phyloP scores from a whole-genome alignment of 2,113 vertebrate species.

The Rhinichthys klamathensis region DNA sequence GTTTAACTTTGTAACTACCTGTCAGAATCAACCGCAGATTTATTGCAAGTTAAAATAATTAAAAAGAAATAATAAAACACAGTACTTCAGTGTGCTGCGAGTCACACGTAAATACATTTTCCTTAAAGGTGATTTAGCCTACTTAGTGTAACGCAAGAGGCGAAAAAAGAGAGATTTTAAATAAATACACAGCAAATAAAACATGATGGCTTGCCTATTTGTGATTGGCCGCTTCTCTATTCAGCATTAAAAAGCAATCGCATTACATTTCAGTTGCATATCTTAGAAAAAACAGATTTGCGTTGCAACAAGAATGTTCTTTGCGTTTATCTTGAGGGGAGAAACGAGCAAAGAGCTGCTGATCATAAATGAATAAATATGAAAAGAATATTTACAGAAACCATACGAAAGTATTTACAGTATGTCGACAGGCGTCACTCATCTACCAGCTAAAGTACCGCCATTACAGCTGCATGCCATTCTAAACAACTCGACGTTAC shows the following conservation, averaged over 20 bases:
- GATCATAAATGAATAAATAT: constrained; percentile 70
- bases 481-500: constrained; percentile 23
- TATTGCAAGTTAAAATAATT: neutral
- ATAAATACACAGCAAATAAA: neutral
- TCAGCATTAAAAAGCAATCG: neutral
- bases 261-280: constrained; percentile 9
- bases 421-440: constrained; percentile 38
- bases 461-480: constrained; percentile 17
- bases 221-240: constrained; percentile 1
- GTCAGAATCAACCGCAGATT: constrained; percentile 12
- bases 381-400: constrained; percentile 67
- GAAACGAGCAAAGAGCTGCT: neutral
- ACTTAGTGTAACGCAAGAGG: neutral
- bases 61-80: neutral
- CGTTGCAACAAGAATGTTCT: no score
- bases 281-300: neutral
- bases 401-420: constrained; percentile 72
- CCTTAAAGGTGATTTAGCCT: neutral
- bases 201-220: neutral
- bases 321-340: neutral
- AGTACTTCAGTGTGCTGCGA: neutral
- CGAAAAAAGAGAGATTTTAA: neutral
- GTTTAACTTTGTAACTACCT: neutral
- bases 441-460: constrained; percentile 23
- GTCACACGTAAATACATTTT: neutral